These are phyloP conservation scores for Tokudaia muenninki DNA, from an alignment of 2,797 vertebrate genomes.

Conservation along the genomic window DNA sequence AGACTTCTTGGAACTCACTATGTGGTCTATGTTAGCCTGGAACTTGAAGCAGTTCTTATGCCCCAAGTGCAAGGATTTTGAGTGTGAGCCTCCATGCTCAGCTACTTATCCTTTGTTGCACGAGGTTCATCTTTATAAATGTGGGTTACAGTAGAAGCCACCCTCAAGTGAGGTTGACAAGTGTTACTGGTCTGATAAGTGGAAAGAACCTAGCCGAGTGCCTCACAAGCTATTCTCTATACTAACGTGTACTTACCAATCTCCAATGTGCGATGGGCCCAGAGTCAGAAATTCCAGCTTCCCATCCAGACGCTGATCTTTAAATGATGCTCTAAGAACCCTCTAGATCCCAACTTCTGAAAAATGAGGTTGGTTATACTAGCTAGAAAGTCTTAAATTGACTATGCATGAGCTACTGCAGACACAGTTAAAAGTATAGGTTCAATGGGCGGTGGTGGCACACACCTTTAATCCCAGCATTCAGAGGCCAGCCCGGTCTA, in stretches of 20 bases:
- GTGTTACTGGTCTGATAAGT: neutral
- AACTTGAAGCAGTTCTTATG: neutral
- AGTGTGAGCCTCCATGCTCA: neutral
- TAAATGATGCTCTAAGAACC: neutral
- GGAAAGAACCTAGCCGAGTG: neutral
- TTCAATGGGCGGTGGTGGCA: neutral
- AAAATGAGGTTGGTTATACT: neutral
- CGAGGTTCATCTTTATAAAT: neutral
- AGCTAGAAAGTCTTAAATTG: constrained; percentile 1
- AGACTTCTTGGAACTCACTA: neutral
- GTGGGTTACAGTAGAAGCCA: neutral
- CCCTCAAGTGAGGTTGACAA: neutral
- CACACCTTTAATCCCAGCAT: neutral
- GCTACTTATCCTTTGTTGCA: neutral
- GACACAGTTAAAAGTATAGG: neutral
- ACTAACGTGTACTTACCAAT: neutral
- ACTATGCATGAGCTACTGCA: neutral
- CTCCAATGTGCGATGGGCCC: neutral
- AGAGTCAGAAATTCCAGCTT: neutral
- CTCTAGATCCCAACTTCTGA: constrained; percentile 53
- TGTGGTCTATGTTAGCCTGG: neutral
- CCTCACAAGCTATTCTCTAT: neutral
- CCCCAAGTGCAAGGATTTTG: neutral
- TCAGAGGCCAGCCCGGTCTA: neutral
- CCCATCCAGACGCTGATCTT: neutral